Evolutionary conservation across 2,797 vertebrate genomes (phyloP).

Genomic region (Neosalanx taihuensis): DNA sequence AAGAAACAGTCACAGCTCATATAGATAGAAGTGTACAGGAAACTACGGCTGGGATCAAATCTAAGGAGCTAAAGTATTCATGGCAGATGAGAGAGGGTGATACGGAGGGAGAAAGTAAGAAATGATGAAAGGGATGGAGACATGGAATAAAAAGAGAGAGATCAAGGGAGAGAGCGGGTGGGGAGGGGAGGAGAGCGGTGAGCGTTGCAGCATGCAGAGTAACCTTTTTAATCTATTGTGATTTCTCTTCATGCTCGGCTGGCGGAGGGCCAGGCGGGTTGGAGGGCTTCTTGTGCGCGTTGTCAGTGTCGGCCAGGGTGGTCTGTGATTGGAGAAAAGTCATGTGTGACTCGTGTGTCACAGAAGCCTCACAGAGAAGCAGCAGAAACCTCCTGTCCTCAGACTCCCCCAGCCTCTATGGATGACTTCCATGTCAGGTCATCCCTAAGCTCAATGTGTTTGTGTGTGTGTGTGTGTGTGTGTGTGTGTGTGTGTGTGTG

Average conservation of each 20-base stretch:
- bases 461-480: background rate
- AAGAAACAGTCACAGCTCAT: background rate
- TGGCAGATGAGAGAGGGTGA: background rate
- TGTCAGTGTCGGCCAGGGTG: background rate
- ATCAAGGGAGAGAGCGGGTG: background rate
- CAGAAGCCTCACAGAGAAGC: background rate
- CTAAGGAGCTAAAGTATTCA: background rate
- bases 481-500: too few relatives aligned
- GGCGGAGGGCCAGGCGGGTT: background rate
- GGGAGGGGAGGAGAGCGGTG: background rate
- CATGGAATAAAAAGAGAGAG: too few relatives aligned
- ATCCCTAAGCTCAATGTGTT: background rate
- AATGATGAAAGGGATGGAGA: background rate
- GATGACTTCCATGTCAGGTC: background rate
- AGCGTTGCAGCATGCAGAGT: background rate
- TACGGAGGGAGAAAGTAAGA: background rate
- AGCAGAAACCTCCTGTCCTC: too few relatives aligned
- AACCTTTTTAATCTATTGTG: slow-evolving; percentile 4
- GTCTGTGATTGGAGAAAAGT: slow-evolving; percentile 1
- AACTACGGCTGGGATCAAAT: background rate
- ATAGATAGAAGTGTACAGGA: background rate
- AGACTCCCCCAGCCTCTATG: too few relatives aligned
- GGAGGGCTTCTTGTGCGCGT: background rate
- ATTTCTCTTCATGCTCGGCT: slow-evolving; percentile 5
- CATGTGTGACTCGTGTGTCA: slow-evolving; percentile 9